Base-by-base conservation (phyloP, 2,888 invertebrate species). In the Caenorhabditis sp. region DNA sequence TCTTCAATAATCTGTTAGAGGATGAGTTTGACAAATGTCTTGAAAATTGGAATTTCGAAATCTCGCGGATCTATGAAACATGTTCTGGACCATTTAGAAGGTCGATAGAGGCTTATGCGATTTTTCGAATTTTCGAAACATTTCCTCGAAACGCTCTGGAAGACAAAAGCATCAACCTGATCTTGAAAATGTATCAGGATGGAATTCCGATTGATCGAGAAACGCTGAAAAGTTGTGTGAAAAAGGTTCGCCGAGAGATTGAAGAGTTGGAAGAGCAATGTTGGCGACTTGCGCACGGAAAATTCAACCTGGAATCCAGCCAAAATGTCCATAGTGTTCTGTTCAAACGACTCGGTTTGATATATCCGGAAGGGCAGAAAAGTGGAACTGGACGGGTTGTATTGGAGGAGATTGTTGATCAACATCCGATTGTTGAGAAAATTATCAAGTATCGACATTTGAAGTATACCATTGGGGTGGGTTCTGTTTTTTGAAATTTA, bases 381-480 rank as follows among this genome's bases (percentile, higher is more conserved):
- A 63, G 49, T 31, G 75, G 70, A 36, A 24, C 61, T 1, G 72
- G 62, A 24, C 79, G 77, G 31, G 43, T 51, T 14, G 72, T 81
- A 26, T 67, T 81, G 58, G 67, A 74, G 24, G 70, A 76, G 31
- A 63, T 81, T 27, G 53, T 21, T 0, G 43, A 36, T 21, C 69
- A 74, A 8, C 77, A 81, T 64, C 65, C 57, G 12, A 72, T 81
- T 53, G 76, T 79, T 6, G 66, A n/a, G 0, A 64, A 70, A 37
- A 81, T 81, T 21, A n/a, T 79, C 2, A 58, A 69, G 31, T 81
- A 74, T 51, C 64, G 81, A 6, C 69, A 77, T 51, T 62, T 79
- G n/a, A 71, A 75, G 14, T 75, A 81, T 54, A 75, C 78, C 0
- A 24, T 77, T 8, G 62, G 72, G 4, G 78, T 78, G 36, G 54